These are phyloP conservation scores for Acleris laterana DNA, from an alignment of 2,888 invertebrate species.

Conservation along the genomic window DNA sequence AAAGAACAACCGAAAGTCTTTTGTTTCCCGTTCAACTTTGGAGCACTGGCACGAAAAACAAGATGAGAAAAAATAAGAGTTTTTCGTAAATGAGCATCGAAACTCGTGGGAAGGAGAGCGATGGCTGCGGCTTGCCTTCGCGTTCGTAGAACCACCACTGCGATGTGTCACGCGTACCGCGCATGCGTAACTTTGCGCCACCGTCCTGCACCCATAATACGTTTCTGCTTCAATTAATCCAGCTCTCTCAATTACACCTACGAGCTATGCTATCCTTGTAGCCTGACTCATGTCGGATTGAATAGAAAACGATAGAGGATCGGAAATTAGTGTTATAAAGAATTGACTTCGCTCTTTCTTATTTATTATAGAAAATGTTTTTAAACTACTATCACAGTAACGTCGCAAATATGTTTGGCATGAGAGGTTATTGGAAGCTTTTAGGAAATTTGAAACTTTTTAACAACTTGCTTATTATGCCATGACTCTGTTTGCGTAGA, in stretches of 20 bases:
- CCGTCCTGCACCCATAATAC: constrained; percentile 76
- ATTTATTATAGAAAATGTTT: not conserved
- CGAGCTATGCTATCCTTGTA: constrained; percentile 53
- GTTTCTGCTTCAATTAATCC: constrained; percentile 82
- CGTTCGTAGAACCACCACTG: constrained; percentile 71
- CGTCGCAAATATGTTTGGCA: not conserved
- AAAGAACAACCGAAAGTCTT: constrained; percentile 38
- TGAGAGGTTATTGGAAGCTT: too few species aligned
- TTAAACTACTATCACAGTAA: not conserved
- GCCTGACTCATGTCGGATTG: constrained; percentile 27
- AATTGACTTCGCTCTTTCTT: not conserved
- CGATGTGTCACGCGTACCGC: constrained; percentile 66
- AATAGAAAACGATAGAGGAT: constrained; percentile 25
- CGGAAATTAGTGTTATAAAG: not conserved
- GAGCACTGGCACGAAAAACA: constrained; percentile 27
- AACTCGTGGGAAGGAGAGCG: constrained; percentile 43
- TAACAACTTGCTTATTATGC: too few species aligned
- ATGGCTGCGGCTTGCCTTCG: constrained; percentile 61
- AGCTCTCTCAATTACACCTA: constrained; percentile 76
- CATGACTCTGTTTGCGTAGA: too few species aligned
- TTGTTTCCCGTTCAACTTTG: constrained; percentile 40
- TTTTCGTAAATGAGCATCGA: constrained; percentile 44
- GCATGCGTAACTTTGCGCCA: constrained; percentile 79
- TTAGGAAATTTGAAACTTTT: too few species aligned
- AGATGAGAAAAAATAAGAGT: constrained; percentile 21